phyloP scores from a whole-genome alignment of 2,797 vertebrate species.

The Fringilla coelebs region DNA sequence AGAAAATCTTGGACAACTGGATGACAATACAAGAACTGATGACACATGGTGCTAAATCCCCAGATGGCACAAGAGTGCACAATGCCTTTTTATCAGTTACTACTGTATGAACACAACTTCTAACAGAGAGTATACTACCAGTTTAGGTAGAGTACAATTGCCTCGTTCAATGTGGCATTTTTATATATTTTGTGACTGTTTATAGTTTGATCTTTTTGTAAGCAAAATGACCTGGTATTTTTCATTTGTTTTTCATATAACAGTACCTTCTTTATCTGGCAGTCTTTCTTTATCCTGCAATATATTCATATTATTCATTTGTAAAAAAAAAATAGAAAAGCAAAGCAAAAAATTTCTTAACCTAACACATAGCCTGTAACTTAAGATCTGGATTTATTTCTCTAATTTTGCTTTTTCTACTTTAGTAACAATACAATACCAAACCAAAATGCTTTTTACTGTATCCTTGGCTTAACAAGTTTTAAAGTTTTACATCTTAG shows the following conservation, averaged over 20 bases:
- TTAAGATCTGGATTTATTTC: constrained; percentile 75
- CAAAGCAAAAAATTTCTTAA: constrained; percentile 70
- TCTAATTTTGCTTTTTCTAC: constrained; percentile 78
- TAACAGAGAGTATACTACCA: constrained; percentile 82
- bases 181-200: constrained; percentile 98
- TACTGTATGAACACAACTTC: constrained; percentile 83
- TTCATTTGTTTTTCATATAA: constrained; percentile 77
- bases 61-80: constrained; percentile 89
- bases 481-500: constrained; percentile 50
- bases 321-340: constrained; percentile 40
- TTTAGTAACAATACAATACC: constrained; percentile 76
- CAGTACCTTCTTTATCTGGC: constrained; percentile 68
- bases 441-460: constrained; percentile 77
- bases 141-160: constrained; percentile 92
- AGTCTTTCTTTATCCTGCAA: constrained; percentile 73
- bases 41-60: constrained; percentile 93
- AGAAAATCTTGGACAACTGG: constrained; percentile 99
- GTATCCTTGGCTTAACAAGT: constrained; percentile 74
- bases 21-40: constrained; percentile 99
- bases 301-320: constrained; percentile 76
- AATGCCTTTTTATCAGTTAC: constrained; percentile 98
- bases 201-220: constrained; percentile 91
- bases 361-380: constrained; percentile 68
- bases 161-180: constrained; percentile 99
- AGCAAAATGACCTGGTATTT: constrained; percentile 78